Base-by-base conservation (phyloP, 2,113 vertebrate species). In the Cottus gobio region DNA sequence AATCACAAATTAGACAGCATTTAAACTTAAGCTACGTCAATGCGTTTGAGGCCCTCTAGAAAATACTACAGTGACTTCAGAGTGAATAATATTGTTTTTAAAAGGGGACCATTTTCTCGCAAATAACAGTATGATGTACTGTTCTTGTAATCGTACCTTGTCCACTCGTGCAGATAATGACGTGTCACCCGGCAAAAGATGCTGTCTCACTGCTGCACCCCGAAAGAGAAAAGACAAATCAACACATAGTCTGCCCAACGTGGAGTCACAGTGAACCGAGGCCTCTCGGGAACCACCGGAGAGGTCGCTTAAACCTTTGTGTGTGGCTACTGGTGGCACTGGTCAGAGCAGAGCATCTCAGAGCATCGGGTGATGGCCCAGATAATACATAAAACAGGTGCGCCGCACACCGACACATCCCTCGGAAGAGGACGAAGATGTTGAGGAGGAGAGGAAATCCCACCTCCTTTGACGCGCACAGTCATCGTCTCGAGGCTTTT, bases 181-280 rank as follows among this genome's bases (percentile, higher is more conserved):
- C 83, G 91, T 93, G 89, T 91, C 90, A 90, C 84, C 85, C 82
- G 87, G 71, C 67, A 90, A 48, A 94, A 95, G 93, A 93, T 95
- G 94, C 95, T 94, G 94, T 95, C 90, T 95, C 94, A 95, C 93
- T 92, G 90, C 87, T 92, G 83, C 75, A 18, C 69, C 80, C 77
- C 74, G 68, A 54, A 22, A 5, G 13, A 12, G 16, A 7, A 15
- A 31, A 34, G 1, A 57, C 20, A 62, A 74, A 84, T 85, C 87
- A 91, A 42, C 82, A 75, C 91, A 91, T 90, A 84, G 71, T 90
- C 80, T 56, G 46, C 2, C 52, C 42, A 5, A 56, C 52, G 52
- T 56, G 63, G 13, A 69, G 77, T 24, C 39, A n/a, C 68, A 54
- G 31, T 4, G 58, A 58, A 18, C 30, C 78, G 34, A 63, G 68